Base-by-base conservation (phyloP, 1,140 invertebrate genomes). In the Hetaerina americana region DNA sequence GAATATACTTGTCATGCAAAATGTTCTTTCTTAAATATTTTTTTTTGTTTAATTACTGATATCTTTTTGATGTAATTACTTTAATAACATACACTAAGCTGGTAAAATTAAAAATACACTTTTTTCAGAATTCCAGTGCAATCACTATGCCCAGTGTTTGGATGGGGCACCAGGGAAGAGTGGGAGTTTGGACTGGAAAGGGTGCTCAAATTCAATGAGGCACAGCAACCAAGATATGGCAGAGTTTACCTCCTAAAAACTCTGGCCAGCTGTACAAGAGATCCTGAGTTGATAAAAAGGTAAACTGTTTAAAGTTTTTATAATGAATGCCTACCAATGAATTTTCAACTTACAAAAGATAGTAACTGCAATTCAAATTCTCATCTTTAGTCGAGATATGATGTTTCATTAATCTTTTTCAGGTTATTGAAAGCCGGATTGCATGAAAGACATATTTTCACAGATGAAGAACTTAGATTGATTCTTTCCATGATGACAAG, bases 171-270 rank as follows among this genome's bases (percentile, higher is more conserved):
- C 0, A 81, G 84, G 72, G 86, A 90, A 28, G 90, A 92, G 79
- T 92, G 90, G 90, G 85, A 91, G 74, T 92, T 92, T 76, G 90
- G 89, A 71, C 81, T 92, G 0, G 83, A 91, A 72, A 82, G 89
- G 18, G 85, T 92, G 0, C 86, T 89, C 26, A 88, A 86, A 72
- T 85, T 86, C 74, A 90, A 86, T 74, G 90, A 92, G 79, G n/a
- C n/a, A n/a, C 15, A 57, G 15, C 15, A 57, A 57, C 40, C 40
- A 2, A 18, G 40, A n/a, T 57, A 57, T 57, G 40, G 40, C 3
- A 80, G 90, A 75, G 90, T 89, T 0, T 91, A 89, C 78, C 81
- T 92, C 0, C 78, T 92, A 10, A 92, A 91, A 79, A 89, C 88
- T 0, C 77, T 92, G 0, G 88, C 89, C 0, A 88, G 90, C 1